Evolutionary conservation across 30 jellyfish, hydroid and myxozoan species (phyloP).

Genomic region (Hydra vulgaris): DNA sequence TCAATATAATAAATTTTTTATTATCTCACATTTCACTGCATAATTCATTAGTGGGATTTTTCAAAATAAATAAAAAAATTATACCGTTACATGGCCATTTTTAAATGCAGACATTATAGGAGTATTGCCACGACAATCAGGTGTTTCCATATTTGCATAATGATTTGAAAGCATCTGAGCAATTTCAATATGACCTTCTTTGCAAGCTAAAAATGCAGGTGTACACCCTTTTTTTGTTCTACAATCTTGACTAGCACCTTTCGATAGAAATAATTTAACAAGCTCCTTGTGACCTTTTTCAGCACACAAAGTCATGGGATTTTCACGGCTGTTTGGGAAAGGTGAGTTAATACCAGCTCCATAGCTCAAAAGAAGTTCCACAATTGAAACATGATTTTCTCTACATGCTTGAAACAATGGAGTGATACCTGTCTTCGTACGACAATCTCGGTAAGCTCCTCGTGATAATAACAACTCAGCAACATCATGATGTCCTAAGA

Average conservation of each 20-base stretch:
- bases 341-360: constrained; percentile 95
- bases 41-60: not conserved
- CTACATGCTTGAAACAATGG: constrained; percentile 97
- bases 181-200: constrained; percentile 90
- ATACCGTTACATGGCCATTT: constrained; percentile 85
- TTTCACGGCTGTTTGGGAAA: constrained; percentile 96
- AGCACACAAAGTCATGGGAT: constrained; percentile 92
- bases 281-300: constrained; percentile 84
- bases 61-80: not conserved
- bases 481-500: constrained; percentile 72
- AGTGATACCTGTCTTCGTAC: constrained; percentile 93
- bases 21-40: too few species aligned
- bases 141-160: constrained; percentile 84
- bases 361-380: constrained; percentile 49
- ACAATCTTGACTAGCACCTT: constrained; percentile 91
- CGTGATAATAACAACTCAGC: constrained; percentile 79
- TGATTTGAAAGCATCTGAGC: constrained; percentile 58
- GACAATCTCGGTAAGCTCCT: constrained; percentile 80
- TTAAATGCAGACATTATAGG: constrained; percentile 93
- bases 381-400: constrained; percentile 85
- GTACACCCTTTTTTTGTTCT: constrained; percentile 96
- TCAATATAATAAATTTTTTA: not conserved
- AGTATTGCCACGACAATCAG: constrained; percentile 93
- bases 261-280: constrained; percentile 42
- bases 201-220: constrained; percentile 81